Evolutionary conservation across 2,888 invertebrate genomes (phyloP), one percentile per base, ranked within the genome.

Genomic region (Thymelicus lineola): DNA sequence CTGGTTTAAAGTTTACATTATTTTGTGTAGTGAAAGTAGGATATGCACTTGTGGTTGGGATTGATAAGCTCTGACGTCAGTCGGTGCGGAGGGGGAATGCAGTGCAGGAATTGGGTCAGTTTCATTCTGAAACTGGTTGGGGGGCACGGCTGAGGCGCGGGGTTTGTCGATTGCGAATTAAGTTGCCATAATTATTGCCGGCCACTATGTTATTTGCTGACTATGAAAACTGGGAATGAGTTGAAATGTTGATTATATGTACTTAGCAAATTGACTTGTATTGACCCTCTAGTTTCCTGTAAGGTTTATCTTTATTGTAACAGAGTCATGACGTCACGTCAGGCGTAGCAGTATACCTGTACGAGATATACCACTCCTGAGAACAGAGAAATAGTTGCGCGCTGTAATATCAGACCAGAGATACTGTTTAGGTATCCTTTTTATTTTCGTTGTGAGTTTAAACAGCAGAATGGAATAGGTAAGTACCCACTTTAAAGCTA

Each of bases 41-140:
- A 80, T 88, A 81, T 80, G 86, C 75, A 77, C 75, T 79, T 86
- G 75, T 77, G 77, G 28, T 75, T 74, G 71, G 70, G 75, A 77
- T 76, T 87, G 88, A 86, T 88, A 76, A 76, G 74, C 76, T 86
- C 91, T 95, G 95, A 95, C 95, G 95, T 95, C 95, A 95, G 91
- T 89, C 74, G 80, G 84, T 83, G 86, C 82, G 89, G 88, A 83
- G 86, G 87, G 90, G 88, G 89, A 80, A 75, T 93, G 93, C 93
- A 92, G 85, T 81, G 77, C 76, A 79, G 87, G 89, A 95, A 94
- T 93, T 94, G 88, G 95, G 94, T 94, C 94, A 94, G 94, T 95
- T 95, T 95, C 95, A 95, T 95, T 95, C 95, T 95, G 93, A 95
- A 95, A 95, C 94, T 94, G 91, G 91, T 86, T 86, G 77, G 82